Conservation (phyloP, 2,797 vertebrate genomes). For the Cossypha polioptera region DNA sequence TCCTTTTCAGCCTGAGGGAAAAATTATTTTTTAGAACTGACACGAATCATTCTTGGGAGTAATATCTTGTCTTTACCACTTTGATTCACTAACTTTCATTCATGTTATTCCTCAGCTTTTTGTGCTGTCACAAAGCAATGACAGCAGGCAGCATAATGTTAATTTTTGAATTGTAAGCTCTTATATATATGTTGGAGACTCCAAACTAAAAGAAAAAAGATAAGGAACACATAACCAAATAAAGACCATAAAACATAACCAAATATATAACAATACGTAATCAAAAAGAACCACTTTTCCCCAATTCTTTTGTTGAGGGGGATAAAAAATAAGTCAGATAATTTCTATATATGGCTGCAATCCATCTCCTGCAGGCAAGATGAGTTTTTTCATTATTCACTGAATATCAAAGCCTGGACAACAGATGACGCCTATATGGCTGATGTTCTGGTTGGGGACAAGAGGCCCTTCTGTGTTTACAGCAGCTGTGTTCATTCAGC, state of each 20-base stretch:
- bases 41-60: neutral
- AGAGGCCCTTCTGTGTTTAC: neutral
- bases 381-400: neutral
- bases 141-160: neutral
- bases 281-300: neutral
- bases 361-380: neutral
- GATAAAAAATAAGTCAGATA: neutral
- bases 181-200: neutral
- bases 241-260: neutral
- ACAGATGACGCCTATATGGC: fast-evolving
- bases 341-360: neutral
- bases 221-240: neutral
- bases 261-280: neutral
- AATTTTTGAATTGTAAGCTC: neutral
- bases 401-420: neutral
- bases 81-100: neutral
- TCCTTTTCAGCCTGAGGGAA: neutral
- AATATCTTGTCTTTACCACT: neutral
- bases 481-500: neutral
- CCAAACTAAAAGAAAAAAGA: neutral
- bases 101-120: neutral
- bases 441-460: fast-evolving
- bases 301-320: neutral
- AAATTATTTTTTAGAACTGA: neutral
- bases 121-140: neutral